Evolutionary conservation across 2,113 vertebrate genomes (phyloP).

Genomic region (Pelusios castaneus): DNA sequence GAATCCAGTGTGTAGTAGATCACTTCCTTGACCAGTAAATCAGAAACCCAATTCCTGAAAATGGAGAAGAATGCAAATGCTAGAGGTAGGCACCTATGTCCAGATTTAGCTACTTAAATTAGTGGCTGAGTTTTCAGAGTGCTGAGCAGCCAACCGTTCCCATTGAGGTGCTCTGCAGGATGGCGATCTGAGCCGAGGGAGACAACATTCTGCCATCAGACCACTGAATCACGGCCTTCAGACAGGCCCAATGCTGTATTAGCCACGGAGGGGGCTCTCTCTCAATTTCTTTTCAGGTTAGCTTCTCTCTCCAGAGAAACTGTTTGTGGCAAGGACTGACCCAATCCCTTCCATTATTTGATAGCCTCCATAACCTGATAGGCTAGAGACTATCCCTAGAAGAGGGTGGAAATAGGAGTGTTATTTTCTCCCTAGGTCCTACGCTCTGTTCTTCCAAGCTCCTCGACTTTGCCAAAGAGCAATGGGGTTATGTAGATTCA

Average conservation of each 20-base stretch:
- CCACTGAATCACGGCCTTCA: accelerated
- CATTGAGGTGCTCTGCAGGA: not conserved
- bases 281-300: not conserved
- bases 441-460: not conserved
- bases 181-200: accelerated
- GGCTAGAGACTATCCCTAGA: not conserved
- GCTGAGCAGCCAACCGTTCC: no score
- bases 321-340: no score
- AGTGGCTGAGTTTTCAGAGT: not conserved
- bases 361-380: accelerated
- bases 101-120: not conserved
- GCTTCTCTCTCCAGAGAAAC: not conserved
- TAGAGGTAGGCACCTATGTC: not conserved
- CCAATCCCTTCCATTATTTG: not conserved
- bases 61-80: not conserved
- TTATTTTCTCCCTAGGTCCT: not conserved
- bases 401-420: not conserved
- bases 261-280: not conserved
- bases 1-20: accelerated
- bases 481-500: not conserved
- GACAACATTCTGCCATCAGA: not conserved
- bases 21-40: not conserved
- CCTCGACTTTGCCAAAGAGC: not conserved
- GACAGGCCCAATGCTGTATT: not conserved
- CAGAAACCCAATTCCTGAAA: not conserved